A percentile compares a stretch with the other conserved stretches of the same genome.
Evolutionary conservation across 2,888 invertebrate species (phyloP).

Genomic region (Lamproptera curius): DNA sequence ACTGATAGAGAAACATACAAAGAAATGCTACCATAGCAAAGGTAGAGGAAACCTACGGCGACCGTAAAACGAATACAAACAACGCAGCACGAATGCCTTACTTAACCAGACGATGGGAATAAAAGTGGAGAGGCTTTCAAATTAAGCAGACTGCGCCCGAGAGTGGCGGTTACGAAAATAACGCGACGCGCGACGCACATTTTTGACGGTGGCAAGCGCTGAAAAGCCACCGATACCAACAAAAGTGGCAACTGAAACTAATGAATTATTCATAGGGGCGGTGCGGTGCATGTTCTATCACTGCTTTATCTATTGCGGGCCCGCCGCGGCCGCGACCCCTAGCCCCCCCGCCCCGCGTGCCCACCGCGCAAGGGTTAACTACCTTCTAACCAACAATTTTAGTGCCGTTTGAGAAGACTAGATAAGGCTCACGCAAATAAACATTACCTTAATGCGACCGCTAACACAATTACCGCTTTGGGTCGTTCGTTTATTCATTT

Average conservation of each 20-base stretch:
- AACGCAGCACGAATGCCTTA: constrained; percentile 12
- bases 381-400: constrained; percentile 71
- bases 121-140: constrained; percentile 20
- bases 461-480: constrained; percentile 55
- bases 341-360: constrained; percentile 40
- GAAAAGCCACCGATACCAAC: constrained; percentile 77
- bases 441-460: constrained; percentile 64
- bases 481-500: constrained; percentile 36
- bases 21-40: too few relatives aligned
- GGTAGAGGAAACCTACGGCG: constrained; percentile 1
- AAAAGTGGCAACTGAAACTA: constrained; percentile 78
- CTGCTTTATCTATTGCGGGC: constrained; percentile 79
- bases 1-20: too few relatives aligned
- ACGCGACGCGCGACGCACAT: constrained; percentile 67
- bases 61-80: constrained; percentile 10
- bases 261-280: constrained; percentile 77
- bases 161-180: constrained; percentile 64
- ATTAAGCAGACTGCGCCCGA: constrained; percentile 45
- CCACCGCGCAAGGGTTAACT: constrained; percentile 68
- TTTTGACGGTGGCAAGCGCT: constrained; percentile 73
- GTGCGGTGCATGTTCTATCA: constrained; percentile 79
- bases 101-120: constrained; percentile 12
- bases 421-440: constrained; percentile 69
- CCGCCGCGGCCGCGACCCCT: constrained; percentile 40
- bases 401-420: constrained; percentile 68